Percentiles rank a stretch among this genome's conserved stretches.
Conservation (phyloP, 2,113 vertebrate genomes). For the Zingel zingel region DNA sequence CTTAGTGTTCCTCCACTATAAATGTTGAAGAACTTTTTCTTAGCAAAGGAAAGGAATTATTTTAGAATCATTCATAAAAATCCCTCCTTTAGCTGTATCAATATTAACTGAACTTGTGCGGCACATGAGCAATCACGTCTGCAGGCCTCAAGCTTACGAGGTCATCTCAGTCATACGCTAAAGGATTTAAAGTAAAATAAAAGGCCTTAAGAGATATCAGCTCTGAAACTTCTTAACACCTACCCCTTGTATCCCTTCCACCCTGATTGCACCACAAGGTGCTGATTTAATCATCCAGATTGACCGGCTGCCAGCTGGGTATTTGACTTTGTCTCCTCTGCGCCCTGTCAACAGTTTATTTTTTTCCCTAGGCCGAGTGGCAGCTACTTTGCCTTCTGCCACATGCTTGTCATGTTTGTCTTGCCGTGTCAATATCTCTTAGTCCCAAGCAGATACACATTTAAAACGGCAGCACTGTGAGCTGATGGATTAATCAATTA, state of each 20-base stretch:
- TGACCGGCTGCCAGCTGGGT: constrained; percentile 34
- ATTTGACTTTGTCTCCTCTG: constrained; percentile 57
- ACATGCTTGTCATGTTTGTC: constrained; percentile 70
- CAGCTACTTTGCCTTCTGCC: constrained; percentile 69
- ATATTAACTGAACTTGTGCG: constrained; percentile 18
- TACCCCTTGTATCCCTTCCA: not conserved
- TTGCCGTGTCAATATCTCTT: constrained; percentile 69
- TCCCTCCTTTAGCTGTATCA: constrained; percentile 5
- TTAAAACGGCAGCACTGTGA: constrained; percentile 67
- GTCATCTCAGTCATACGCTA: not conserved
- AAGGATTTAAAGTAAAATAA: constrained; percentile 3
- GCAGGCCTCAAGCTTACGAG: not conserved
- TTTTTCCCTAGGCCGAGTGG: constrained; percentile 38
- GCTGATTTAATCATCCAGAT: constrained; percentile 51
- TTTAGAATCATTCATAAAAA: constrained; percentile 7
- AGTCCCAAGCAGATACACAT: constrained; percentile 70
- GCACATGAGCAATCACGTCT: not conserved
- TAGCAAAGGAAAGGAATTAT: not conserved
- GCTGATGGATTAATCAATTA: constrained; percentile 74
- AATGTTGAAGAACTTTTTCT: constrained; percentile 10
- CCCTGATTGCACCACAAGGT: constrained; percentile 16
- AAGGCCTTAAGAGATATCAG: constrained; percentile 8
- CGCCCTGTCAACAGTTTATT: constrained; percentile 60
- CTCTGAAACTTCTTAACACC: constrained; percentile 7
- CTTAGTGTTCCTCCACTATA: not conserved